Base-by-base conservation (phyloP, 2,797 vertebrate species). In the Sebastes trivittatus region DNA sequence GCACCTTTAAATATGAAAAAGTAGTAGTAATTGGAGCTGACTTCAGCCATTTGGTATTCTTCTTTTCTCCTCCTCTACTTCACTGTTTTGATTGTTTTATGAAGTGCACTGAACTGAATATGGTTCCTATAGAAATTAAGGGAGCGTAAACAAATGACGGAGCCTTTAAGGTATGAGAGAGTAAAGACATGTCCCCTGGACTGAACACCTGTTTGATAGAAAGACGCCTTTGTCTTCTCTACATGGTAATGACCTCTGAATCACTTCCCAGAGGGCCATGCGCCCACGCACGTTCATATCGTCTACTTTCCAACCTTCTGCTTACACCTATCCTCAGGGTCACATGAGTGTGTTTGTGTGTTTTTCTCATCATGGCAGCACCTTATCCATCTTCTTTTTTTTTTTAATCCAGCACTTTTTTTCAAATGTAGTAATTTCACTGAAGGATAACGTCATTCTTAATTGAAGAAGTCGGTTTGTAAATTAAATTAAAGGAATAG, bases 161-260 rank as follows among this genome's bases (percentile, higher is more conserved):
- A 66, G 52, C 56, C 46, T 30, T 23, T 11, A 11, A 85, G 79
- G 69, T 68, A 62, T 89, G 61, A 70, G 16, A 77, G 68, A 27
- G 63, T 42, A 56, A 63, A 70, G 62, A 79, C 55, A 52, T 59
- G 36, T 80, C 60, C 70, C 46, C 49, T 71, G 62, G 86, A n/a
- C 46, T 14, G 59, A 92, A 93, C 93, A 94, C 91, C 93, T 94
- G 94, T 91, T 90, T 81, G 78, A 66, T n/a, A 84, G 93, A 95
- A 93, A 94, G 86, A 83, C 80, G 68, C 81, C 77, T 88, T 81
- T 94, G 94, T 95, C 89, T 95, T 86, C 83, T 88, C 83, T 82
- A 79, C 93, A 93, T 92, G 93, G 82, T 95, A 94, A 96, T 94
- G 83, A 88, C 74, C 68, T 82, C 92, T 95, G 94, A 95, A 83